These are phyloP conservation scores for Meles meles DNA, from an alignment of 2,113 vertebrate species.

Conservation along the genomic window DNA sequence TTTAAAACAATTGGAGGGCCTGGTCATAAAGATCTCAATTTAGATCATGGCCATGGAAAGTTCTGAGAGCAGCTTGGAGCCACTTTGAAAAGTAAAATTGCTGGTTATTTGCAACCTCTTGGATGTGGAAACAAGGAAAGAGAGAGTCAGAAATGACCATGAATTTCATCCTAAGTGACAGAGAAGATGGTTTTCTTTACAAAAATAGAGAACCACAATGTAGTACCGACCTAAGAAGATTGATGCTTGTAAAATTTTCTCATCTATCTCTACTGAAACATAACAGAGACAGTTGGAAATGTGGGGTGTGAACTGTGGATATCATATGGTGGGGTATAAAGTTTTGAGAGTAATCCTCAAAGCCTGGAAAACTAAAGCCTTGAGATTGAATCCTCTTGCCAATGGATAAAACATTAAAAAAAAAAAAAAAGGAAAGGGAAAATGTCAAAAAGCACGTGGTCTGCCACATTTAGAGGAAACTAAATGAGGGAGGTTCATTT, in stretches of 20 bases:
- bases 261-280: not conserved
- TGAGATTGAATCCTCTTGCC: not conserved
- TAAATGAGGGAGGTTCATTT: not conserved
- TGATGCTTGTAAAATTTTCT: not conserved
- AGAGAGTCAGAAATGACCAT: not conserved
- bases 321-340: not conserved
- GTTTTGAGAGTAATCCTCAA: not conserved
- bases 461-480: not conserved
- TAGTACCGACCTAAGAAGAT: not conserved
- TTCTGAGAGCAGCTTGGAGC: not conserved
- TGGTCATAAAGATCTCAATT: not conserved
- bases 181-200: not conserved
- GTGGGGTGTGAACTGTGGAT: not conserved
- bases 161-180: not conserved
- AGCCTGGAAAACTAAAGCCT: not conserved
- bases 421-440: not conserved
- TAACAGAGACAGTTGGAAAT: not conserved
- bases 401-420: not conserved
- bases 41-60: not conserved
- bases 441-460: accelerated
- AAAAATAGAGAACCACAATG: not conserved
- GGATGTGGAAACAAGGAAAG: not conserved
- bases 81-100: not conserved
- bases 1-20: not conserved
- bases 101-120: not conserved